Evolutionary conservation across 2,113 vertebrate species (phyloP), one percentile per base, ranked within the genome.

Genomic region (Pampusana beccarii): DNA sequence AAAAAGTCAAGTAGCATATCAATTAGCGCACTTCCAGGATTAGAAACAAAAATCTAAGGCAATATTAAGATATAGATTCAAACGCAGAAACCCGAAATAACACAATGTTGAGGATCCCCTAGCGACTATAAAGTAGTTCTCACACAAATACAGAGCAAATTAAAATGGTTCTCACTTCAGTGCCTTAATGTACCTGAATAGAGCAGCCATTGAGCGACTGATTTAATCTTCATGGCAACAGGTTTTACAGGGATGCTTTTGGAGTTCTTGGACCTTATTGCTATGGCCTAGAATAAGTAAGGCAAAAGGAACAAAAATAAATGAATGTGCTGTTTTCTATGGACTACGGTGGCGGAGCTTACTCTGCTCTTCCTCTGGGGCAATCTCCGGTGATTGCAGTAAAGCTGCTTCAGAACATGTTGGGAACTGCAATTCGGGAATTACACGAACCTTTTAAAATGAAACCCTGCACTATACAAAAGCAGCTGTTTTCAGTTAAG

Each of bases 81-180:
- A 90, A 71, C 6, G 17, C 26, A 93, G 60, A 81, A 88, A 88
- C 46, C 42, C 53, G 19, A 78, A 96, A 77, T n/a, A 80, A 36
- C 38, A 56, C 14, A 38, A 70, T 31, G 8, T 60, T 83, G 78
- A 80, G 46, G 34, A 64, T 46, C 9, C 10, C 31, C 44, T 64
- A 54, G 25, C 24, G 62, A 91, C 62, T 64, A 62, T 40, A 42
- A 66, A 74, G 24, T 13, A 73, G n/a, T 64, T 10, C 11, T 74
- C 65, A 90, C 33, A 66, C 23, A 85, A 69, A 80, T 28, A 53
- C 10, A 42, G 69, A 74, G 79, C 21, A 80, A 80, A 79, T 78
- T 69, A 83, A 40, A 44, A 29, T 9, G 8, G 12, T 53, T 80
- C 48, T 86, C 24, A 56, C 40, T 92, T 67, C 36, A 80, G 31